These are phyloP conservation scores for Epizoanthus illoricatus DNA, from an alignment of 92 coral and sea anemone genomes.

Conservation along the genomic window DNA sequence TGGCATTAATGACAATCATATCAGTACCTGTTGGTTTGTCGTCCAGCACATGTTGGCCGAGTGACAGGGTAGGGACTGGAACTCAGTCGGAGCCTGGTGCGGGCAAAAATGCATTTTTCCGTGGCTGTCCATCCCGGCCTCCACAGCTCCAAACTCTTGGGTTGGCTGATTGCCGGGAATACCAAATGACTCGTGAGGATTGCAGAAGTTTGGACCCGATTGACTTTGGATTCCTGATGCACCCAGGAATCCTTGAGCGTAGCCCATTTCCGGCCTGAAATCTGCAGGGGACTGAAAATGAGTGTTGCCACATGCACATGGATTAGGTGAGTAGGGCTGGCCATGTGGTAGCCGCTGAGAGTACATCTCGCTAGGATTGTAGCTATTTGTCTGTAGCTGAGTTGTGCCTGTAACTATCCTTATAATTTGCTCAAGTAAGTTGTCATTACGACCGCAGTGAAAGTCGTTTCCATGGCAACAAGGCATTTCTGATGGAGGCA, in stretches of 20 bases:
- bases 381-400: not conserved
- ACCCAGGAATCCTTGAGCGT: not conserved
- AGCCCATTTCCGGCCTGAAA: not conserved
- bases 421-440: not conserved
- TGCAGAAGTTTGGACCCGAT: not conserved
- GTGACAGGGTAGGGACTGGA: not conserved
- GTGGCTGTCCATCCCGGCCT: not conserved
- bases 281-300: not conserved
- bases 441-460: not conserved
- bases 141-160: not conserved
- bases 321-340: not conserved
- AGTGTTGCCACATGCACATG: not conserved
- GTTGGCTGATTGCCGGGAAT: not conserved
- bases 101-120: not conserved
- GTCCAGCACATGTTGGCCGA: not conserved
- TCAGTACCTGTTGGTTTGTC: too few relatives aligned
- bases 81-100: not conserved
- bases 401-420: not conserved
- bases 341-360: not conserved
- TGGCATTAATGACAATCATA: too few relatives aligned
- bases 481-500: not conserved
- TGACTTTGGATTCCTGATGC: slow-evolving; percentile 6
- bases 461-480: slow-evolving; percentile 23
- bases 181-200: not conserved
- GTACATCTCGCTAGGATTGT: not conserved